A percentile compares a stretch with the other conserved stretches of the same genome.
phyloP scores from a whole-genome alignment of 2,888 invertebrate species.

The Sipunculus nudus region DNA sequence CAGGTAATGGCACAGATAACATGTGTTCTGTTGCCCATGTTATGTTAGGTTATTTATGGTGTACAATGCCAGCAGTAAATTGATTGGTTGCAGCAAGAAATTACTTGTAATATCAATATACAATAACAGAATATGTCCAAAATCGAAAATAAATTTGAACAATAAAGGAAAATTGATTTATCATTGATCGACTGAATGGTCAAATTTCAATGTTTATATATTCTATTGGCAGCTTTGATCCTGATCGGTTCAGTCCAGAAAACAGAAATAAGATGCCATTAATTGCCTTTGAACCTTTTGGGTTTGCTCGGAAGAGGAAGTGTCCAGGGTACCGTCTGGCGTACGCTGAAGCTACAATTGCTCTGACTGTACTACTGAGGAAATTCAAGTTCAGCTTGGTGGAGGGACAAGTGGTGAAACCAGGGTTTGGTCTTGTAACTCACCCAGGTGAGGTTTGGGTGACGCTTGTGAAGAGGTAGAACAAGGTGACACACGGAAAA shows the following conservation, averaged over 20 bases:
- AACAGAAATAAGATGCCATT: slow-evolving; percentile 45
- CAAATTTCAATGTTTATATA: too few species aligned
- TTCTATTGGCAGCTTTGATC: slow-evolving; percentile 66
- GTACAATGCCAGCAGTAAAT: too few species aligned
- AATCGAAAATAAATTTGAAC: too few species aligned
- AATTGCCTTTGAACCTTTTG: slow-evolving; percentile 63
- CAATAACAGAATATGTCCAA: too few species aligned
- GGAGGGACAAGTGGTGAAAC: slow-evolving; percentile 58
- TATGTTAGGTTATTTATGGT: too few species aligned
- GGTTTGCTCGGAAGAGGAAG: slow-evolving; percentile 63
- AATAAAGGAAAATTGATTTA: too few species aligned
- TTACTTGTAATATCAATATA: too few species aligned
- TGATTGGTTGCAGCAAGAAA: too few species aligned
- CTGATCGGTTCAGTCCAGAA: slow-evolving; percentile 56
- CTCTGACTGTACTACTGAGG: slow-evolving; percentile 51
- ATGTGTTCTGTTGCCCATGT: too few species aligned
- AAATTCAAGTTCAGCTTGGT: slow-evolving; percentile 58
- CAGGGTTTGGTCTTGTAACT: slow-evolving; percentile 61
- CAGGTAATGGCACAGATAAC: too few species aligned
- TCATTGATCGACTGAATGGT: too few species aligned
- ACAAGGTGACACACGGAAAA: too few species aligned
- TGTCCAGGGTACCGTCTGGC: slow-evolving; percentile 54
- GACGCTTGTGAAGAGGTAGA: slow-evolving; percentile 42
- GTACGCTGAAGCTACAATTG: slow-evolving; percentile 49
- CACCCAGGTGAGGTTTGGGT: slow-evolving; percentile 66